phyloP scores from a whole-genome alignment of 2,113 vertebrate species.

The Isichthys henryi region DNA sequence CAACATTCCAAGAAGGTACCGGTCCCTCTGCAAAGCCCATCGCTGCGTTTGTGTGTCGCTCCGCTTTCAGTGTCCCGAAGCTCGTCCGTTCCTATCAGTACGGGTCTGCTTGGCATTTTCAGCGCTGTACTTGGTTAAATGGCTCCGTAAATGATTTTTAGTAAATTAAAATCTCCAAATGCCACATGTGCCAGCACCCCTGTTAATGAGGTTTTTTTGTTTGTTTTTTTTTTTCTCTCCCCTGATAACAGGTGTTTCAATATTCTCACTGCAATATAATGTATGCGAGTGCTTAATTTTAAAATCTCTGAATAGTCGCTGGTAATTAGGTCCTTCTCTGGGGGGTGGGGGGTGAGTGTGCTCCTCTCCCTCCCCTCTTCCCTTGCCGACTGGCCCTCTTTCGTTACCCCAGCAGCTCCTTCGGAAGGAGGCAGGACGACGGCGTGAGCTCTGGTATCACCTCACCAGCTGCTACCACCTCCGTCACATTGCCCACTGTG shows the following conservation, averaged over 20 bases:
- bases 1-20: constrained; percentile 73
- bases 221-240: not conserved
- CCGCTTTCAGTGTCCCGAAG: not conserved
- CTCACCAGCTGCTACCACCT: constrained; percentile 52
- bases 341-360: not conserved
- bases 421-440: constrained; percentile 87
- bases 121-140: not conserved
- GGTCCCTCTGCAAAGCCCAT: not conserved
- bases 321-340: not conserved
- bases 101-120: not conserved
- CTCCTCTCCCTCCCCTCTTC: not conserved
- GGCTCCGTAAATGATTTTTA: not conserved
- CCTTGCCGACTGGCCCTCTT: not conserved
- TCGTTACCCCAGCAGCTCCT: constrained; percentile 69
- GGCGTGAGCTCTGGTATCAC: constrained; percentile 74
- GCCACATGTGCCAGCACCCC: not conserved
- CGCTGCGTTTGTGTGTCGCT: constrained; percentile 9
- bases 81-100: not conserved
- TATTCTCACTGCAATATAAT: too few species aligned
- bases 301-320: not conserved
- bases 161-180: not conserved
- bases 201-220: not conserved
- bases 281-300: not conserved
- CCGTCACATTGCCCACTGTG: constrained; percentile 90
- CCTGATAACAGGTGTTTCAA: not conserved